phyloP scores from a whole-genome alignment of 2,797 vertebrate species.

The Pangasius mekongensis region DNA sequence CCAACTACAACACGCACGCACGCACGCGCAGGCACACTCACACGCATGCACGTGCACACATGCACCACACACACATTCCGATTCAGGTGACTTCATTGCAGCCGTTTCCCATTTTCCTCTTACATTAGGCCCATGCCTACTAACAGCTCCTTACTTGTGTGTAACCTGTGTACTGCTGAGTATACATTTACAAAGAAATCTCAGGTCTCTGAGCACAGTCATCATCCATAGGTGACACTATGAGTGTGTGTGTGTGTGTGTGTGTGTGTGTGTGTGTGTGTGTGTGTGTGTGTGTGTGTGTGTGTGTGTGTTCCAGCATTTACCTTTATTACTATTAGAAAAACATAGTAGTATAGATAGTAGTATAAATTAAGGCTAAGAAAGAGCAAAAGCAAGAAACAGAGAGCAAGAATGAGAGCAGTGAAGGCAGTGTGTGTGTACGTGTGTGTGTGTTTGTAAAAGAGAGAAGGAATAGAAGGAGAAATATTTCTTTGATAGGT shows the following conservation, averaged over 20 bases:
- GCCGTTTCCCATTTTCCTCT: constrained; percentile 12
- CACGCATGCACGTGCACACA: not conserved
- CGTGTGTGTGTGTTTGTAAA: not conserved
- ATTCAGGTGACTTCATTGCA: constrained; percentile 29
- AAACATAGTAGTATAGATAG: no score
- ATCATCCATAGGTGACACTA: not conserved
- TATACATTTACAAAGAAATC: not conserved
- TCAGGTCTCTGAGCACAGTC: not conserved
- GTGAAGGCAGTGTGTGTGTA: not conserved
- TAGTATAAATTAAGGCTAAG: not conserved
- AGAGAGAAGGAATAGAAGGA: not conserved
- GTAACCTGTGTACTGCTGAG: not conserved
- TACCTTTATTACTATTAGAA: not conserved
- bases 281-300: not conserved
- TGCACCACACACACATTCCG: not conserved
- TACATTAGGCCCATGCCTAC: not conserved
- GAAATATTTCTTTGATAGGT: constrained; percentile 48
- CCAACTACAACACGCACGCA: constrained; percentile 12
- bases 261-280: not conserved
- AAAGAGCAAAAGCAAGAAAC: not conserved
- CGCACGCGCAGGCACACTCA: not conserved
- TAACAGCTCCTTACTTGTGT: not conserved
- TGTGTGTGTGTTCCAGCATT: not conserved
- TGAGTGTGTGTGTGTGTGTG: not conserved
- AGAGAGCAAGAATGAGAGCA: not conserved